Evolutionary conservation across 2,888 invertebrate genomes (phyloP).

Genomic region (Polyploca ridens): DNA sequence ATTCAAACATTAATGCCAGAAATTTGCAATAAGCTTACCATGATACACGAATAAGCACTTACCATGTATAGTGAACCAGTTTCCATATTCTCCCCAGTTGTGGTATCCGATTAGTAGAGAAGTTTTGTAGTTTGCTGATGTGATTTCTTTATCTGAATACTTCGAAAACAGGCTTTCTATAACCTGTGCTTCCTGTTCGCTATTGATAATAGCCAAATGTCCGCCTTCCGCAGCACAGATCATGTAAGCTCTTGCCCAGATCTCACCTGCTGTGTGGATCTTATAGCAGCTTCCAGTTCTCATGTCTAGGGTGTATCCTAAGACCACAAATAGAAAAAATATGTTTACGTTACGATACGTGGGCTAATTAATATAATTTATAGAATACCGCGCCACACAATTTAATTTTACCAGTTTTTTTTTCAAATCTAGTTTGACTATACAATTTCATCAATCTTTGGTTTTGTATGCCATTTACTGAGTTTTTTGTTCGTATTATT

Average conservation of each 20-base stretch:
- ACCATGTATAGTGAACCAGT: slow-evolving; percentile 48
- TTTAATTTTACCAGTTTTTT: no score
- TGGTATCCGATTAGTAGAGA: slow-evolving; percentile 39
- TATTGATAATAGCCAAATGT: slow-evolving; percentile 39
- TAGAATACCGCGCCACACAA: no score
- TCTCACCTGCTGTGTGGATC: slow-evolving; percentile 28
- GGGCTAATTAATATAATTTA: no score
- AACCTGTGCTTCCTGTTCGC: slow-evolving; percentile 34
- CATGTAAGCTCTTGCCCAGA: slow-evolving; percentile 33
- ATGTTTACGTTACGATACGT: no score
- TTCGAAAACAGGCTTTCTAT: slow-evolving; percentile 31
- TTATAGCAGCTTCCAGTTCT: slow-evolving; percentile 42
- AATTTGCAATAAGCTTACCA: no score
- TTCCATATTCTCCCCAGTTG: slow-evolving; percentile 32
- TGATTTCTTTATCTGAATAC: slow-evolving; percentile 16
- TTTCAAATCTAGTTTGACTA: no score
- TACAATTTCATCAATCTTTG: no score
- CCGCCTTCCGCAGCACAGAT: slow-evolving; percentile 38
- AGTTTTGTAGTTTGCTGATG: slow-evolving; percentile 22
- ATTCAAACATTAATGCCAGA: no score
- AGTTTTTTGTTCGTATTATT: no score
- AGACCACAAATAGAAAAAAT: background rate
- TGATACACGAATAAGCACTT: background rate
- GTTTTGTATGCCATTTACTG: no score
- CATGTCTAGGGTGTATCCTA: slow-evolving; percentile 29